Conservation (phyloP, 1,140 invertebrate genomes). For the Capitella teleta region DNA sequence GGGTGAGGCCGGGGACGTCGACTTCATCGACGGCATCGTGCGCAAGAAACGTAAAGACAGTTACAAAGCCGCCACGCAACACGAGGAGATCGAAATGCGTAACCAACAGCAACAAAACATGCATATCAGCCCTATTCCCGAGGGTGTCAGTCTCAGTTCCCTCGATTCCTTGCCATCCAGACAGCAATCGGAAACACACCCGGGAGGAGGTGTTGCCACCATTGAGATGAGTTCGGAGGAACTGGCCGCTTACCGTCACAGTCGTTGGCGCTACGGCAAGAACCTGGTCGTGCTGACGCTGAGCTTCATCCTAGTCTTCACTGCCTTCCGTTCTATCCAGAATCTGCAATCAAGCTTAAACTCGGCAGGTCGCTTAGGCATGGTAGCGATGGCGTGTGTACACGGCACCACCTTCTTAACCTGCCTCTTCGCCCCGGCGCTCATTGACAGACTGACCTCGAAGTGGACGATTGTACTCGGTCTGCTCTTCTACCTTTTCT, state of each 20-base stretch:
- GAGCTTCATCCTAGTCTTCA: constrained; percentile 37
- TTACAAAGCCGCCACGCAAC: constrained; percentile 22
- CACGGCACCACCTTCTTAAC: constrained; percentile 33
- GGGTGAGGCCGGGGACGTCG: constrained; percentile 15
- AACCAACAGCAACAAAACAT: not conserved
- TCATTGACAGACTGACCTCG: constrained; percentile 32
- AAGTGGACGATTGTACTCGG: constrained; percentile 36
- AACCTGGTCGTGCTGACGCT: constrained; percentile 34
- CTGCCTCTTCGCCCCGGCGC: constrained; percentile 29
- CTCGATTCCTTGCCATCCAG: not conserved
- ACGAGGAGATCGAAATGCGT: not conserved
- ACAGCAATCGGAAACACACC: constrained; percentile 7
- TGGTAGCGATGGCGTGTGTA: constrained; percentile 31
- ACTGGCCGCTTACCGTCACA: not conserved
- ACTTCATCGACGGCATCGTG: constrained; percentile 27
- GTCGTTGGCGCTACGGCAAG: constrained; percentile 17
- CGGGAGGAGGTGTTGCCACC: not conserved
- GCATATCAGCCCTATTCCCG: too few species aligned
- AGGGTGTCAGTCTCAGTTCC: not conserved
- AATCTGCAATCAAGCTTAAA: constrained; percentile 38
- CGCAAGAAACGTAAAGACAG: constrained; percentile 30
- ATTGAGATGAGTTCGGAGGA: not conserved
- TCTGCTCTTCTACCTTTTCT: constrained; percentile 30
- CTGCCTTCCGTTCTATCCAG: constrained; percentile 36
- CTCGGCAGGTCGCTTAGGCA: constrained; percentile 23